Conservation (phyloP, 1,140 invertebrate species). For the Rhizoglyphus robini region DNA sequence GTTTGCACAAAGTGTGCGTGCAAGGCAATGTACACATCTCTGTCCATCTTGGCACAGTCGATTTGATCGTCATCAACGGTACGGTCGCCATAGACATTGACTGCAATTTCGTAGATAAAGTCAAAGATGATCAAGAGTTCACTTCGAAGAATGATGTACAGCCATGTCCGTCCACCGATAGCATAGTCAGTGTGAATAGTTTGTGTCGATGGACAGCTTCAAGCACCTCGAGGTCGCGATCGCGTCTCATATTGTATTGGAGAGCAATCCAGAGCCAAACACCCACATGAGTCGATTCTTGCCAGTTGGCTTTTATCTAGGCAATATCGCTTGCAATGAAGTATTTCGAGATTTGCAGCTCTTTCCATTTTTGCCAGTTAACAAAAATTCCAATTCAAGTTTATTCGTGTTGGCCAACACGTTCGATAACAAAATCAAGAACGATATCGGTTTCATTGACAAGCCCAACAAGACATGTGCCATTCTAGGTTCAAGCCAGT, state of each 20-base stretch:
- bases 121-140: background rate
- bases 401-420: background rate
- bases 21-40: background rate
- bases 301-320: background rate
- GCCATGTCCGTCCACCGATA: background rate
- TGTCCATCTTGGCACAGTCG: background rate
- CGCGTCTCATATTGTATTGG: too few species aligned
- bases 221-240: too few species aligned
- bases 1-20: background rate
- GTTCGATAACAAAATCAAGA: background rate
- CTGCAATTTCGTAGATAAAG: background rate
- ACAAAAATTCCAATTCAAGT: too few species aligned
- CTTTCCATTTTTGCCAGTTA: too few species aligned
- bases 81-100: background rate
- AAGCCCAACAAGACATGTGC: background rate
- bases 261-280: background rate
- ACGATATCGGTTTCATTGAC: background rate
- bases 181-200: background rate
- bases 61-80: background rate
- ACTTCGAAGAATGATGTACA: background rate
- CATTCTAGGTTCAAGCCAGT: background rate
- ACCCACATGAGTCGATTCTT: background rate
- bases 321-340: background rate
- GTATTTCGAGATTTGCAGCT: too few species aligned
- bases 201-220: background rate